Evolutionary conservation across 2,113 vertebrate species (phyloP).

Genomic region (Oceanites oceanicus): DNA sequence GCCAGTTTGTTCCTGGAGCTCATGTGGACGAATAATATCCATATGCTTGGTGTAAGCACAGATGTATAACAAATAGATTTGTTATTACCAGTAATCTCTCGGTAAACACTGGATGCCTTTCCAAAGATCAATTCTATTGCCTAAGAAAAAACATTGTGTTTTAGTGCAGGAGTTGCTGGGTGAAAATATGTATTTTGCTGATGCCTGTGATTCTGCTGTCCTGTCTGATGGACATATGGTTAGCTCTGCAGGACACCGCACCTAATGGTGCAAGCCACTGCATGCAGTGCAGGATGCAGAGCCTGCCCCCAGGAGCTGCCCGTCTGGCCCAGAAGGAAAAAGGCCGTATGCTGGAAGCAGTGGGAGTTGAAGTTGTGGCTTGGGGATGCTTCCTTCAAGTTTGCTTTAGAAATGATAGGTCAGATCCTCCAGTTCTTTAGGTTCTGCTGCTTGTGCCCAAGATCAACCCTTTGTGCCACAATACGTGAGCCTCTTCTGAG

Average conservation of each 20-base stretch:
- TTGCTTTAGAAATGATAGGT: not conserved
- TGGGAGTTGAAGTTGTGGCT: not conserved
- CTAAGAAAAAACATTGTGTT: not conserved
- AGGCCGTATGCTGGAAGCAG: not conserved
- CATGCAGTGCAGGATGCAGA: rapidly evolving
- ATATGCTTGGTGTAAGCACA: not conserved
- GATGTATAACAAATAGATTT: not conserved
- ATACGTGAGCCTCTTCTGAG: not conserved
- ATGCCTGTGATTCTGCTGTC: not conserved
- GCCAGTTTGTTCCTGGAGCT: not conserved
- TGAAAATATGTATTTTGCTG: not conserved
- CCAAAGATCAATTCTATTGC: not conserved
- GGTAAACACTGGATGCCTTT: not conserved
- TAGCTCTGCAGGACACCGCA: not conserved
- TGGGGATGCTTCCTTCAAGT: not conserved
- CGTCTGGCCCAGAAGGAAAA: not conserved
- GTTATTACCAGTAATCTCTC: not conserved
- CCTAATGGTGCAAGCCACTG: too few species aligned
- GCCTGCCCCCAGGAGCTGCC: not conserved
- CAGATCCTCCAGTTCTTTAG: not conserved
- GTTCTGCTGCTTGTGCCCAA: not conserved
- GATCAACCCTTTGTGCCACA: not conserved
- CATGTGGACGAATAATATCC: not conserved
- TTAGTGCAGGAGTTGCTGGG: not conserved
- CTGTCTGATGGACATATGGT: not conserved